These are phyloP conservation scores for Eristalinus sepulchralis DNA, from an alignment of 2,888 invertebrate species.

Conservation along the genomic window DNA sequence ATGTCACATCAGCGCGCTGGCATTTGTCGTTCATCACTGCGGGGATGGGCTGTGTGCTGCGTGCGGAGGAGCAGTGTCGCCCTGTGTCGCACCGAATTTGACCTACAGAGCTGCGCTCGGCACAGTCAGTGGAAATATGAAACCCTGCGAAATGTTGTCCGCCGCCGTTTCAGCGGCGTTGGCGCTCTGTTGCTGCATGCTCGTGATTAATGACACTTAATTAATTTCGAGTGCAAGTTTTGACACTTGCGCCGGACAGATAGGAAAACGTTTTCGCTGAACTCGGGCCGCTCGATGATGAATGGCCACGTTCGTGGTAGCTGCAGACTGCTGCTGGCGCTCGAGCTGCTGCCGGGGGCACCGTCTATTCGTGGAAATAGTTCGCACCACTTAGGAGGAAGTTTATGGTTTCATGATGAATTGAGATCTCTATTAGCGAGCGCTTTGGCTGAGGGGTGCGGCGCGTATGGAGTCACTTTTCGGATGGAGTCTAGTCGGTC, in stretches of 20 bases:
- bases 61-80: background rate
- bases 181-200: slow-evolving; percentile 5
- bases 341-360: background rate
- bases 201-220: slow-evolving; percentile 64
- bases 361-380: slow-evolving; percentile 53
- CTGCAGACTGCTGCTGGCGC: background rate
- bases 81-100: slow-evolving; percentile 13
- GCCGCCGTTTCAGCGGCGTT: background rate
- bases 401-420: slow-evolving; percentile 64
- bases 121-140: slow-evolving; percentile 44
- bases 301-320: slow-evolving; percentile 27
- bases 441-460: background rate
- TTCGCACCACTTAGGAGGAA: slow-evolving; percentile 37
- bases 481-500: background rate
- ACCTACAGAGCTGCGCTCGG: slow-evolving; percentile 39
- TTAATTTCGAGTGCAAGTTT: slow-evolving; percentile 62
- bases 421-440: slow-evolving; percentile 50
- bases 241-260: slow-evolving; percentile 50
- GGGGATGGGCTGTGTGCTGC: slow-evolving; percentile 9
- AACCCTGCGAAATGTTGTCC: slow-evolving; percentile 54
- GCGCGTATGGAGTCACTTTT: background rate
- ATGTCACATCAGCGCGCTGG: slow-evolving; percentile 36
- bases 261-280: slow-evolving; percentile 30
- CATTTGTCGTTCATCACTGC: slow-evolving; percentile 39
- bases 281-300: slow-evolving; percentile 34